Conservation (phyloP, 1,140 invertebrate genomes). For the Wasmannia auropunctata region DNA sequence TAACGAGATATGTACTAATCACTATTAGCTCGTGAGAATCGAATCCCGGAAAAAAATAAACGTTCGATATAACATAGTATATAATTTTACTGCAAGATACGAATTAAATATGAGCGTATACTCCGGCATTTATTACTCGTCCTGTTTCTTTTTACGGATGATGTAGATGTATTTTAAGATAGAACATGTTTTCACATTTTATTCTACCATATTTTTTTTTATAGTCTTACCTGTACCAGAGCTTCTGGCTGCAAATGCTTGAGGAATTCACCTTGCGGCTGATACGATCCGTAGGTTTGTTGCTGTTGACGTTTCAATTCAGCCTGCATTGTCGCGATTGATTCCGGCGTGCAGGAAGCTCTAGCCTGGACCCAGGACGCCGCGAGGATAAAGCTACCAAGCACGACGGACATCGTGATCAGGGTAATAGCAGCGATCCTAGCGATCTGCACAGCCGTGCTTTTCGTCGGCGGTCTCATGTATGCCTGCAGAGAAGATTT, state of each 20-base stretch:
- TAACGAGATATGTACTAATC: background rate
- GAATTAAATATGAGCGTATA: background rate
- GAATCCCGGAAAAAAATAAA: background rate
- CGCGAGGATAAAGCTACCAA: constrained; percentile 92
- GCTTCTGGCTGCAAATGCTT: constrained; percentile 85
- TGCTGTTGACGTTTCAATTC: constrained; percentile 78
- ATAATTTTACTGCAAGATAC: background rate
- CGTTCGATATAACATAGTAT: background rate
- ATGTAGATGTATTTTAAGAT: background rate
- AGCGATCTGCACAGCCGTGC: constrained; percentile 92
- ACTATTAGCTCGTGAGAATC: background rate
- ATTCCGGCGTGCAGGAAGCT: constrained; percentile 87
- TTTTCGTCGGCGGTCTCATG: constrained; percentile 87
- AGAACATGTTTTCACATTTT: background rate
- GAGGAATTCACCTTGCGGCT: constrained; percentile 84
- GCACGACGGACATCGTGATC: constrained; percentile 90
- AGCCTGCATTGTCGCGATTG: constrained; percentile 81
- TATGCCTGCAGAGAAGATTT: constrained; percentile 88
- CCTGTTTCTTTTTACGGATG: background rate
- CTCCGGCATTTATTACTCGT: background rate
- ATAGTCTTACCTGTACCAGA: constrained; percentile 83
- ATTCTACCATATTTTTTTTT: background rate
- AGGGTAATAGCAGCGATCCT: constrained; percentile 92
- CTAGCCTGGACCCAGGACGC: constrained; percentile 92
- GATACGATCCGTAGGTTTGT: constrained; percentile 73